Base-by-base conservation (phyloP, 2,888 invertebrate genomes). In the Himalopsyche kuldschensis region DNA sequence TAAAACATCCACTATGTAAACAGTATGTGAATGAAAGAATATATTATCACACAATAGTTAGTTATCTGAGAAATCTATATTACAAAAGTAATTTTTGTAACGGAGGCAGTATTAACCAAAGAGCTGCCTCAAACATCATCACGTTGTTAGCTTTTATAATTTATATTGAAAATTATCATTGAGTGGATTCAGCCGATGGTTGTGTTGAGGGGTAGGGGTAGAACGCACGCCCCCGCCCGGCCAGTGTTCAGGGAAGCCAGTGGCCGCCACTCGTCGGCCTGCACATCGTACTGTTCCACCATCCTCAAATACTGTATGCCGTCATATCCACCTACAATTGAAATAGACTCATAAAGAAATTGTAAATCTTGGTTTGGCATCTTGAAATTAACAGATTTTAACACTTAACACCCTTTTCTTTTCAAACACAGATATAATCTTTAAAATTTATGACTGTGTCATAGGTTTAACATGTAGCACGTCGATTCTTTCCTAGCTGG, bases 251-350 rank as follows among this genome's bases (percentile, higher is more conserved):
- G 91, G 35, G 96, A 94, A 15, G 96, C 93, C 85, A 97, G 92
- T 90, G 95, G 93, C 32, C 93, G 93, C 96, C 96, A 97, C 89
- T 95, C 94, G 90, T 96, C 95, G 3, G 93, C 92, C 89, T 94
- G 95, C 1, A 97, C 95, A 90, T 98, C 97, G 89, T 97, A 98
- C 85, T 96, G 95, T 89, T 98, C 98, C 1, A 97, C 98, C 84
- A 95, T 94, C 88, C 95, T 95, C 76, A 97, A 92, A 89, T 97
- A 98, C 87, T 95, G 95, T 88, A 95, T 95, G 32, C 98, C 98
- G 91, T 98, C 97, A 89, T 97, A 98, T 0, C 98, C 98, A 30
- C 98, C 98, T 92, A 20, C 17, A 78, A 82, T 80, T 32, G 31
- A 48, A 55, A 77, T 76, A 27, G 17, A 35, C 35, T 31, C 17